phyloP scores from a whole-genome alignment of 92 coral and sea anemone species.

The Virgularia gustaviana region DNA sequence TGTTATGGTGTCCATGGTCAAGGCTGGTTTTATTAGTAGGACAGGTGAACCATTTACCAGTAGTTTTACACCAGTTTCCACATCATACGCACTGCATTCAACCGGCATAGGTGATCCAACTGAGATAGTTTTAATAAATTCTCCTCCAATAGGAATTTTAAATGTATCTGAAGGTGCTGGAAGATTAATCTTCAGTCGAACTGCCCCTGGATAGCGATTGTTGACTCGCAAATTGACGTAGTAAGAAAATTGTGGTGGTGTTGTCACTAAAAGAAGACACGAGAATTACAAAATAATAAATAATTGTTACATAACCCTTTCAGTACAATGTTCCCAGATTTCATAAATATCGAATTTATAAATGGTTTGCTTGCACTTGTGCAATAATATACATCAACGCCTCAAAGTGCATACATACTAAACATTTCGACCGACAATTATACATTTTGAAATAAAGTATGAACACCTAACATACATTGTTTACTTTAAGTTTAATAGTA shows the following conservation, averaged over 20 bases:
- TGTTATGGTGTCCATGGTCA: neutral
- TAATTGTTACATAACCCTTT: neutral
- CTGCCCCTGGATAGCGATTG: conserved; percentile 19
- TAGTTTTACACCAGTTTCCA: neutral
- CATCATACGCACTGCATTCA: conserved; percentile 11
- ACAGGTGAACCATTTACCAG: conserved; percentile 18
- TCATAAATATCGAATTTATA: no score
- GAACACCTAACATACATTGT: neutral
- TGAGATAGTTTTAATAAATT: conserved; percentile 1
- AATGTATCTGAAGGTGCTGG: conserved; percentile 5
- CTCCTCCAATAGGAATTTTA: conserved; percentile 5
- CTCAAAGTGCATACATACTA: no score
- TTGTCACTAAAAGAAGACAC: neutral
- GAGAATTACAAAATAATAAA: neutral
- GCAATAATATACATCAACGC: no score
- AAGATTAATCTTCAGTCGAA: conserved; percentile 28
- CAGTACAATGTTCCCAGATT: no score
- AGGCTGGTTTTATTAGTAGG: conserved; percentile 4
- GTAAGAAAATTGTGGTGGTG: neutral
- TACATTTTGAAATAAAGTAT: no score
- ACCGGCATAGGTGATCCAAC: neutral
- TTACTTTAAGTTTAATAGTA: no score
- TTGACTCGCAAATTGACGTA: conserved; percentile 1
- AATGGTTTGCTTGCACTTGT: no score
- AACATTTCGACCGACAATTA: no score